Conservation (phyloP, 2,797 vertebrate species). For the Lemur catta region DNA sequence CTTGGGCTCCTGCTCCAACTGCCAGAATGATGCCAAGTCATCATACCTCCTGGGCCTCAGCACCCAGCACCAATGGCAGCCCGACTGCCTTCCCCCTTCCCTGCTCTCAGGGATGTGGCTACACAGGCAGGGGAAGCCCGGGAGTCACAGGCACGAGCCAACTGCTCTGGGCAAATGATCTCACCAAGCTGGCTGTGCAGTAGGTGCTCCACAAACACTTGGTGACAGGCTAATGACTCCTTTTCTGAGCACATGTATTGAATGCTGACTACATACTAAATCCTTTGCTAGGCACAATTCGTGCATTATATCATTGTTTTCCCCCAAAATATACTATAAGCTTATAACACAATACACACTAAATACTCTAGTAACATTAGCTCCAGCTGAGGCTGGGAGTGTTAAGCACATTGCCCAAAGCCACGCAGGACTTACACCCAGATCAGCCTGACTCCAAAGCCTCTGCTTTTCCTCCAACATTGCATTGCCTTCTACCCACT, state of each 20-base stretch:
- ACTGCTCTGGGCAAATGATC: neutral
- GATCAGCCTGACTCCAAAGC: neutral
- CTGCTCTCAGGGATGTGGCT: neutral
- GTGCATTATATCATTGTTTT: neutral
- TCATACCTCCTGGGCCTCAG: neutral
- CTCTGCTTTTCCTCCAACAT: neutral
- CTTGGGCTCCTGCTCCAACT: neutral
- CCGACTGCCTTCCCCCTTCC: neutral
- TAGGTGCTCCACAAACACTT: neutral
- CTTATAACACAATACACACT: neutral
- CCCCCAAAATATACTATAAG: neutral
- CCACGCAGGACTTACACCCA: neutral
- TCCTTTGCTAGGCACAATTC: neutral
- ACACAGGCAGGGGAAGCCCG: neutral
- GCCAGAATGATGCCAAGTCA: neutral
- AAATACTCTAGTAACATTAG: neutral
- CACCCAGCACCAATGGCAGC: neutral
- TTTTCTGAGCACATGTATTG: neutral
- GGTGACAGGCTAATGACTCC: too few relatives aligned
- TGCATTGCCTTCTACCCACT: neutral
- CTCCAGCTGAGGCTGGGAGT: neutral
- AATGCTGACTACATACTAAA: neutral
- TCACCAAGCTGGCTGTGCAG: neutral
- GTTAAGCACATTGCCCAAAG: neutral
- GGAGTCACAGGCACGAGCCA: neutral